Evolutionary conservation across 2,797 vertebrate genomes (phyloP).

Genomic region (Labroides dimidiatus): DNA sequence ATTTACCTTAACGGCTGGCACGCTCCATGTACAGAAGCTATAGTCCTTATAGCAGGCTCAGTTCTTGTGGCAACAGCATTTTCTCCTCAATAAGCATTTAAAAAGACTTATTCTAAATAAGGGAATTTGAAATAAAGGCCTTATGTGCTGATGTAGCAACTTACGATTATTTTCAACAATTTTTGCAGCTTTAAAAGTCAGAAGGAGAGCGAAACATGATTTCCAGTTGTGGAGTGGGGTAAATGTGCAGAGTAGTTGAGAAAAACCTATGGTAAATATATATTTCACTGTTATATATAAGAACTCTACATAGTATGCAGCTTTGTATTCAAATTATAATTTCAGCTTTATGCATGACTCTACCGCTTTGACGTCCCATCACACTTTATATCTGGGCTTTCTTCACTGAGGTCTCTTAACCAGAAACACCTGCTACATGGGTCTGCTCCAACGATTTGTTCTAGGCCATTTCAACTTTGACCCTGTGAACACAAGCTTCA

Average conservation of each 20-base stretch:
- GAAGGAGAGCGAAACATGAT: neutral
- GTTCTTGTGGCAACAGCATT: too few relatives aligned
- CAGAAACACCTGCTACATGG: slow-evolving; percentile 77
- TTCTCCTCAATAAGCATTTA: too few relatives aligned
- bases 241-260: slow-evolving; percentile 9
- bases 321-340: slow-evolving; percentile 27
- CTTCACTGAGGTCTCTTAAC: slow-evolving; percentile 65
- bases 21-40: too few relatives aligned
- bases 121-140: neutral
- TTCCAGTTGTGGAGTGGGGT: slow-evolving; percentile 4
- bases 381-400: slow-evolving; percentile 52
- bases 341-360: slow-evolving; percentile 38
- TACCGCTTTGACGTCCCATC: slow-evolving; percentile 47
- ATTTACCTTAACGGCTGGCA: too few relatives aligned
- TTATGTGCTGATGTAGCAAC: neutral
- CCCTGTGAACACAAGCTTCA: slow-evolving; percentile 77
- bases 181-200: slow-evolving; percentile 2
- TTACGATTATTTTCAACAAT: neutral
- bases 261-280: slow-evolving; percentile 1
- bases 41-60: too few relatives aligned
- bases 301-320: neutral
- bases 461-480: slow-evolving; percentile 76
- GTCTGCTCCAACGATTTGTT: slow-evolving; percentile 71
- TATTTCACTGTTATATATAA: neutral
- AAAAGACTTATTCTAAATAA: neutral